Base-by-base conservation (phyloP, 2,888 invertebrate genomes). In the Drosophila leonis region DNA sequence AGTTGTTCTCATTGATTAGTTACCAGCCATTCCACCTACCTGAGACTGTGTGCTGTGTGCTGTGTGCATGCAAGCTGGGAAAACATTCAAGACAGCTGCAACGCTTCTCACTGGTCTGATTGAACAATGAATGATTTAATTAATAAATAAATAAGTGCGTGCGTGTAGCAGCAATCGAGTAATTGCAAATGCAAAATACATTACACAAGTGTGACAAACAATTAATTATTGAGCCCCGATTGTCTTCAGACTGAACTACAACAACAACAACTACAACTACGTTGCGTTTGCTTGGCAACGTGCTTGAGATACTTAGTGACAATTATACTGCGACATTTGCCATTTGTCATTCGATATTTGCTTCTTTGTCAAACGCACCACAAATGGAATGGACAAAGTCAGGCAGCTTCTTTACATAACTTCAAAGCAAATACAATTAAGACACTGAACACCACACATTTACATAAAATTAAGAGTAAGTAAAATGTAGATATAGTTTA, bases 91-190 rank as follows among this genome's bases (percentile, higher is more conserved):
- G 59, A 42, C 75, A 72, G 61, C 66, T 83, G 85, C 51, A 42
- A 10, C 49, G 65, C 76, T 88, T 86, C 88, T 86, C 90, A 90
- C 72, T 66, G 66, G 75, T 86, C 81, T 74, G 75, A 88, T 86
- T 77, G 73, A 78, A 90, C 80, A 86, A 80, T 83, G 75, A 88
- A 86, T 88, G 81, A 78, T 88, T 90, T 90, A 86, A 86, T 86
- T 86, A 90, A 90, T 88, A 90, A 90, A 83, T 88, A 86, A 88
- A 85, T 79, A 84, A 79, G 75, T 87, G 63, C 44, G 41, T 66
- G 65, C 62, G 39, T 64, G 33, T 44, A 41, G 54, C 59, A 62
- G 56, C 66, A 61, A 59, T 65, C 71, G 60, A 55, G 66, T 75
- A 68, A 75, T 74, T 83, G 75, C 80, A 71, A 67, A 73, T 79